Evolutionary conservation across 2,888 invertebrate species (phyloP).

Genomic region (Aplocera efformata): DNA sequence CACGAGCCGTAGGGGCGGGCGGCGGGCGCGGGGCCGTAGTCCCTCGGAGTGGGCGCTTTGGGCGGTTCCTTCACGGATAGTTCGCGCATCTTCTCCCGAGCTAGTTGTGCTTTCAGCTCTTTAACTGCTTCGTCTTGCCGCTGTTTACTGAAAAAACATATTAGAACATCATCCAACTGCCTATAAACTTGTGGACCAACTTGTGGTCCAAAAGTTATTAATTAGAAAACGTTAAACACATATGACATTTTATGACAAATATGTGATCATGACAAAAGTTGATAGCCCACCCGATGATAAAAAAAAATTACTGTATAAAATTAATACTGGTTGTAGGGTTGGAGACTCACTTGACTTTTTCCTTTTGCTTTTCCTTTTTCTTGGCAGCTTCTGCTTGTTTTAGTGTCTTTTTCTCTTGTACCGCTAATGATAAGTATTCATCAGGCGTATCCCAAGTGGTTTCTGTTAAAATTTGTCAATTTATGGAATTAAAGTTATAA

Average conservation of each 20-base stretch:
- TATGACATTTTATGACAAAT: too few relatives aligned
- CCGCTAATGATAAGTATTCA: slow-evolving; percentile 84
- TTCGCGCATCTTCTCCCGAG: slow-evolving; percentile 74
- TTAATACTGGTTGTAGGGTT: too few relatives aligned
- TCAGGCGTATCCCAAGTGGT: slow-evolving; percentile 89
- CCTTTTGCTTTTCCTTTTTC: slow-evolving; percentile 50
- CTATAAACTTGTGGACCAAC: too few relatives aligned
- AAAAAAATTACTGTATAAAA: too few relatives aligned
- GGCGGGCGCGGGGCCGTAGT: slow-evolving; percentile 77
- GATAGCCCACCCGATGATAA: too few relatives aligned
- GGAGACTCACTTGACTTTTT: slow-evolving; percentile 52
- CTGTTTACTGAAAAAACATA: slow-evolving; percentile 45
- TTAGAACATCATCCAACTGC: too few relatives aligned
- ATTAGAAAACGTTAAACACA: too few relatives aligned
- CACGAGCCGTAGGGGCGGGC: slow-evolving; percentile 88
- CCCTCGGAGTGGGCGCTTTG: slow-evolving; percentile 17
- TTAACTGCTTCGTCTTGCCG: slow-evolving; percentile 56
- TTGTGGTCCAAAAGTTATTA: too few relatives aligned
- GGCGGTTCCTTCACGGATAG: slow-evolving; percentile 54
- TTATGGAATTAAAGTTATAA: too few relatives aligned
- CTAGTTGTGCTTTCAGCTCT: slow-evolving; percentile 61
- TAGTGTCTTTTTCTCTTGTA: slow-evolving; percentile 81
- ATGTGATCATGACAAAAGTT: too few relatives aligned
- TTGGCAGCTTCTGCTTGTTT: slow-evolving; percentile 53
- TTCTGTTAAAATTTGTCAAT: slow-evolving; percentile 71